Percentiles rank a stretch among this genome's conserved stretches.
Conservation (phyloP, 2,888 invertebrate species). For the Drosophila tripunctata region DNA sequence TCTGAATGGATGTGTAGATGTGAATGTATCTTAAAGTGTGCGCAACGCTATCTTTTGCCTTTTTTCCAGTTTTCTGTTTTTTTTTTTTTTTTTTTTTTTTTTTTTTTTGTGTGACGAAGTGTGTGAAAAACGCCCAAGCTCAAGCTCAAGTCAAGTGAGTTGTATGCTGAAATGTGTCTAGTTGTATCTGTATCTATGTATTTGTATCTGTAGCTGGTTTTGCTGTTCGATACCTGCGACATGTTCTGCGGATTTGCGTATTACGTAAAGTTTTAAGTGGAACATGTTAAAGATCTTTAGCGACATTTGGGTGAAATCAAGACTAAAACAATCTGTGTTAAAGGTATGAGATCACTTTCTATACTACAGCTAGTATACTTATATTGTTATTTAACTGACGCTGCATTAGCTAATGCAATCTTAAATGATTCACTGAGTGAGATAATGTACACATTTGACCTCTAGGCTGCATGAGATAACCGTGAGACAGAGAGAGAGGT, state of each 20-base stretch:
- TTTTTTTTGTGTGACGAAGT: slow-evolving; percentile 31
- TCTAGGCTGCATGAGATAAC: slow-evolving; percentile 38
- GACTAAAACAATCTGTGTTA: background rate
- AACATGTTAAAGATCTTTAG: slow-evolving; percentile 32
- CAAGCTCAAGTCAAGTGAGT: slow-evolving; percentile 39
- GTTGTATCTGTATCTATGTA: slow-evolving; percentile 19
- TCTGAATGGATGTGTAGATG: slow-evolving; percentile 47
- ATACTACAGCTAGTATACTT: background rate
- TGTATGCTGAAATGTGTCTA: slow-evolving; percentile 27
- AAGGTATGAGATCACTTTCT: slow-evolving; percentile 34
- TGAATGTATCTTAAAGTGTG: slow-evolving; percentile 73
- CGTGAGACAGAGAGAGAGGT: background rate
- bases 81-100: slow-evolving; percentile 1
- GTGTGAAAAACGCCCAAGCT: slow-evolving; percentile 75
- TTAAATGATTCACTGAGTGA: slow-evolving; percentile 31
- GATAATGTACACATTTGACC: slow-evolving; percentile 34
- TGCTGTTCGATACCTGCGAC: slow-evolving; percentile 5
- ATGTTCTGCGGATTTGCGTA: slow-evolving; percentile 17
- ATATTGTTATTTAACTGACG: background rate
- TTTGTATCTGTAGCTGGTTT: slow-evolving; percentile 16
- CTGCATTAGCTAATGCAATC: slow-evolving; percentile 1
- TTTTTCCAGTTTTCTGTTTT: background rate
- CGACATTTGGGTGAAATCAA: slow-evolving; percentile 21
- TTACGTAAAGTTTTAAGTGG: slow-evolving; percentile 18
- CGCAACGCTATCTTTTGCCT: slow-evolving; percentile 13